A percentile compares a stretch with the other conserved stretches of the same genome.
Conservation (phyloP, 2,113 vertebrate genomes). For the Chaetura pelagica region DNA sequence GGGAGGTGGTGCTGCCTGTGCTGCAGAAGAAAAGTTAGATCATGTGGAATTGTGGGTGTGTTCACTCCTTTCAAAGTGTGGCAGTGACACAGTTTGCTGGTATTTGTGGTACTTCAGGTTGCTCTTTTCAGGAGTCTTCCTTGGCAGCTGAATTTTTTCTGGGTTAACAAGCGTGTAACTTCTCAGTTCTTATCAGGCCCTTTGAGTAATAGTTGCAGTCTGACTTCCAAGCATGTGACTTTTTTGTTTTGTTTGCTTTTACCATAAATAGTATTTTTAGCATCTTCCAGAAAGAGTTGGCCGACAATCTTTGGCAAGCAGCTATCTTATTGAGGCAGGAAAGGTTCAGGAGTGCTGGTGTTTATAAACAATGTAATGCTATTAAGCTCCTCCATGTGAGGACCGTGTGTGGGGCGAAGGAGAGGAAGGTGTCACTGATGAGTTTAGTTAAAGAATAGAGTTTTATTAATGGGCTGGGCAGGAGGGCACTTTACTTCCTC, state of each 20-base stretch:
- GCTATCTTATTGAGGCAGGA: not conserved
- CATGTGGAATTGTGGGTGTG: not conserved
- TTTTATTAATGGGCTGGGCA: not conserved
- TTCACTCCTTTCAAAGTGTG: fast-evolving
- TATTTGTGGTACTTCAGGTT: not conserved
- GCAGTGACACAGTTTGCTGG: not conserved
- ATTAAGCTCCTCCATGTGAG: not conserved
- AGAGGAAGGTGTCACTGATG: fast-evolving
- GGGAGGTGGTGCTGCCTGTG: not conserved
- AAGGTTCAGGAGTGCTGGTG: not conserved
- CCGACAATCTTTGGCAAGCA: not conserved
- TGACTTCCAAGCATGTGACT: not conserved
- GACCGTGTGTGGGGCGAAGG: not conserved
- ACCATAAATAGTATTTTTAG: conserved; percentile 21
- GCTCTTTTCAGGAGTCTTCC: not conserved
- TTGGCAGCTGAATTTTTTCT: not conserved
- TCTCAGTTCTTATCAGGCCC: not conserved
- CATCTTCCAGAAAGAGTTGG: not conserved
- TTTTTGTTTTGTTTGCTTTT: not conserved
- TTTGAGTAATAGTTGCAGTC: not conserved
- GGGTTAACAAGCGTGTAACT: not conserved
- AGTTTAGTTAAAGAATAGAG: not conserved
- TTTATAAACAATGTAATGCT: not conserved
- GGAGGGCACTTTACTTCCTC: not conserved
- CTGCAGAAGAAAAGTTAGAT: not conserved